Base-by-base conservation (phyloP, 2,113 vertebrate species). In the Chloroceryle aenea region DNA sequence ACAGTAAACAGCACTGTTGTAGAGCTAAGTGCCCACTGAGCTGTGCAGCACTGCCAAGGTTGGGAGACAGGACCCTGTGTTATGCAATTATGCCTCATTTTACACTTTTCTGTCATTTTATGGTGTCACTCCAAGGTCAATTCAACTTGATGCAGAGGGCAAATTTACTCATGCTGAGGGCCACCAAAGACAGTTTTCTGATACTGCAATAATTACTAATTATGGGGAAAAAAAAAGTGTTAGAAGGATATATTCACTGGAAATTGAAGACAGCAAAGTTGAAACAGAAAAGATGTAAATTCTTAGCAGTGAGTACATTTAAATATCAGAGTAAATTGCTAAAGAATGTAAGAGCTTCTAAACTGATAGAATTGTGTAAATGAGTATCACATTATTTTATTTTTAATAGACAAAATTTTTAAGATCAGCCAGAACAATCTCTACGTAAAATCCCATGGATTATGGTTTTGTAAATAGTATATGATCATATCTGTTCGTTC, bases 1-100 rank as follows among this genome's bases (percentile, higher is more conserved):
- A 42, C 3, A 76, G 34, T 3, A 71, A 82, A 30, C 0, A 7
- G 34, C 9, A 6, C 17, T 26, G 0, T 1, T 23, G 23, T 2
- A 64, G 56, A 78, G 17, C 5, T 45, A 40, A 85, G 50, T 4
- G 12, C 36, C 29, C 81, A 68, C 59, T 75, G 82, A 90, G 26
- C 22, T 64, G 59, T 29, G 8, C 53, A 69, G 5, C 14, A 14
- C 4, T 34, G 19, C 20, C 48, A 32, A 78, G 7, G 52, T 18
- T 71, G 21, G 12, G n/a, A 72, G 26, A 26, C 13, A 10, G 38
- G 43, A 2, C 4, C 34, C 34, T 61, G 3, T 0, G 0, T n/a
- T 42, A 42, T 2, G 2, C 6, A 85, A 36, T 68, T 82, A 26
- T n/a, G 32, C 8, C 17, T 80, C 9, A 47, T 32, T 84, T 72